Evolutionary conservation across 1,140 invertebrate species (phyloP), one percentile per base, ranked within the genome.

Genomic region (Antheraea mylitta): DNA sequence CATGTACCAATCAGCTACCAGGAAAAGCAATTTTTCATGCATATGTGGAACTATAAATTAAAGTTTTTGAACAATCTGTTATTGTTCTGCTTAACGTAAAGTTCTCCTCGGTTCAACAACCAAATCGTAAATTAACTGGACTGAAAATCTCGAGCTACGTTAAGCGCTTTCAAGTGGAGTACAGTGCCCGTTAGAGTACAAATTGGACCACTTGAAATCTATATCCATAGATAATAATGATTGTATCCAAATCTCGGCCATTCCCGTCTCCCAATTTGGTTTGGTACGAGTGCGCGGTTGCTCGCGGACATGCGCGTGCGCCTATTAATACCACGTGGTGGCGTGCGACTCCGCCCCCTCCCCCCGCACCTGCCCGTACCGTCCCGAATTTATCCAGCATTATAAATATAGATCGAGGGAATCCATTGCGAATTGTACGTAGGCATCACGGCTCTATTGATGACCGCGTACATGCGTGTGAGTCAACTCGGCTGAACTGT

Each of bases 171-270:
- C 45, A 53, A 53, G 45, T 53, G 16, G 45, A 13, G 45, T 53
- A 53, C 45, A 53, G 45, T 53, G 45, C 9, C 45, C 45, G 45
- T 53, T 53, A 2, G 45, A 53, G 45, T 53, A 53, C 45, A 53
- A 53, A 53, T 53, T 53, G 16, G 45, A 53, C 11, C 16, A 53
- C 45, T 53, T n/a, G 45, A 53, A 53, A 53, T 0, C 45, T 53
- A 13, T 53, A 53, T 53, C 9, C 45, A 53, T 53, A 53, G 45
- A 53, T 53, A 53, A 53, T 16, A 53, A 53, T 6, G 45, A 53
- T 53, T 53, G 45, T 53, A 53, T 53, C 45, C 45, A 53, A 53
- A 53, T 53, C 45, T 53, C 45, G 45, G 45, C 45, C 45, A 53
- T 53, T 53, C 45, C 45, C 45, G 45, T 53, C 45, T 53, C 45